phyloP scores from a whole-genome alignment of 64 coral and sea anemone species.

The Actinia tenebrosa region DNA sequence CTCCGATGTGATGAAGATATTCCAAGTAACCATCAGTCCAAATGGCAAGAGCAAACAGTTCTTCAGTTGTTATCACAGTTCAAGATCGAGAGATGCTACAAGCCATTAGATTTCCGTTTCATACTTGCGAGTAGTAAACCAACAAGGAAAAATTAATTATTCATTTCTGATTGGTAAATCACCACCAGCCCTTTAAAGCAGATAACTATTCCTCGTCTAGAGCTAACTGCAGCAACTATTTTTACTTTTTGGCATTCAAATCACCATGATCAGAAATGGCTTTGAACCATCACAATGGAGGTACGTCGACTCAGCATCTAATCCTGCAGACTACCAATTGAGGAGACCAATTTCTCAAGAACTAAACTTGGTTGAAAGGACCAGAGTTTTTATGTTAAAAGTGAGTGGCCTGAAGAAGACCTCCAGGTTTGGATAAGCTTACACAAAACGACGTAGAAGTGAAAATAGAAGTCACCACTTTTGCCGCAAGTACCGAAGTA shows the following conservation, averaged over 20 bases:
- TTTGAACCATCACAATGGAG: not conserved
- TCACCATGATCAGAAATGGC: not conserved
- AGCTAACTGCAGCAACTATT: constrained; percentile 45
- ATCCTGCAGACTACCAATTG: not conserved
- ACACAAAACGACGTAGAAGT: constrained; percentile 15
- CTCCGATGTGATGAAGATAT: no score
- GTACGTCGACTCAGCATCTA: not conserved
- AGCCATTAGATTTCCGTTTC: no score
- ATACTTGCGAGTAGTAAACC: not conserved
- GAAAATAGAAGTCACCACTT: not conserved
- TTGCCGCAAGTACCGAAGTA: not conserved
- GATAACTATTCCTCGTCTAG: constrained; percentile 42
- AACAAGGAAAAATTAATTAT: constrained; percentile 3
- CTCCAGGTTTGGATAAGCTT: not conserved
- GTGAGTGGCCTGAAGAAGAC: not conserved
- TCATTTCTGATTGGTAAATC: constrained; percentile 47
- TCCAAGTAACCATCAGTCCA: no score
- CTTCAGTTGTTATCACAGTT: no score
- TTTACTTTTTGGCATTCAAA: not conserved
- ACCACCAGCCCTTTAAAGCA: constrained; percentile 35
- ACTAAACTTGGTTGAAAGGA: not conserved
- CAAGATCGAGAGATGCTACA: no score
- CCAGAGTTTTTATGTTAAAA: constrained; percentile 8
- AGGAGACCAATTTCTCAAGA: not conserved
- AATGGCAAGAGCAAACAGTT: no score